Percentiles rank a stretch among this genome's conserved stretches.
Evolutionary conservation across 2,888 invertebrate species (phyloP).

Genomic region (Pristionchus mayeri): DNA sequence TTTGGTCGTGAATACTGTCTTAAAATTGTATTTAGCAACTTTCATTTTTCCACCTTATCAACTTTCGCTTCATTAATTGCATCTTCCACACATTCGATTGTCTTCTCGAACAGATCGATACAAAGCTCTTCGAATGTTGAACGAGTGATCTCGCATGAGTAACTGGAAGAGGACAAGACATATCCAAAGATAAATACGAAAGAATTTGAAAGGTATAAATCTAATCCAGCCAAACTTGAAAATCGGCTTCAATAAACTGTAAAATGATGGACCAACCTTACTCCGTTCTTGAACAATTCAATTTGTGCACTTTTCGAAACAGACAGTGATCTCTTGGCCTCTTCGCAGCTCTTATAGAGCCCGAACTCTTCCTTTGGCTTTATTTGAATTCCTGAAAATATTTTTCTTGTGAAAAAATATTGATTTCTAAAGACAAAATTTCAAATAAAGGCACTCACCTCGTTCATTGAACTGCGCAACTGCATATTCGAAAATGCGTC

Average conservation of each 20-base stretch:
- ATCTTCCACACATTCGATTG: slow-evolving; percentile 18
- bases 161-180: neutral
- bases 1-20: neutral
- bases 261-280: neutral
- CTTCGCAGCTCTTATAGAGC: too few relatives aligned
- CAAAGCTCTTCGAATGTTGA: slow-evolving; percentile 7
- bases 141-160: neutral
- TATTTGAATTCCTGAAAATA: neutral
- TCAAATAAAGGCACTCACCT: neutral
- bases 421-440: too few relatives aligned
- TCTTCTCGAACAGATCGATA: slow-evolving; percentile 27
- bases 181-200: too few relatives aligned
- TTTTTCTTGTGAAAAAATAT: neutral
- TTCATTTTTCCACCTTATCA: neutral
- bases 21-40: neutral
- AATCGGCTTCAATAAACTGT: neutral
- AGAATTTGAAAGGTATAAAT: too few relatives aligned
- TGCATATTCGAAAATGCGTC: slow-evolving; percentile 34
- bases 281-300: neutral
- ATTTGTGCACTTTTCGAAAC: neutral
- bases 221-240: too few relatives aligned
- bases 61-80: neutral
- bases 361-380: too few relatives aligned
- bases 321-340: neutral
- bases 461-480: neutral